Evolutionary conservation across 2,797 vertebrate species (phyloP), one percentile per base, ranked within the genome.

Genomic region (Peromyscus melanophrys): DNA sequence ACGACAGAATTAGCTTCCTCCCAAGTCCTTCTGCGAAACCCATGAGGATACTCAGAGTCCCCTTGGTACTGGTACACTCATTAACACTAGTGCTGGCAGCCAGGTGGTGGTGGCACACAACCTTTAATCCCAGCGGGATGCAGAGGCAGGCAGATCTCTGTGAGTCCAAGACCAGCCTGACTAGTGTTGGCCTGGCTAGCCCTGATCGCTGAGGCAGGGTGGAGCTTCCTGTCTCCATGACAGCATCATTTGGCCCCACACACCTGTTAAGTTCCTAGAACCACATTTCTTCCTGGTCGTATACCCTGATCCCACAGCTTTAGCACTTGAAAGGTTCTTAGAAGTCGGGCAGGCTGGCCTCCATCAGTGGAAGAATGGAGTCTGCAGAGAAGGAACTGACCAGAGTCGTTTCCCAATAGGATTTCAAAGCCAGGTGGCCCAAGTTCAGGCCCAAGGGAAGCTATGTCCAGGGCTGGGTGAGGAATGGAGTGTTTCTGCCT

Each of bases 181-280:
- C 76, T 52, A 84, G 57, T 34, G 0, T 84, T n/a, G 37, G 88
- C 59, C 80, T 73, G 43, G 71, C 65, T 77, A 21, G 67, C 27
- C 69, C 31, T 75, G 31, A 81, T 76, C 34, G 1, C 4, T 9
- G 12, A 10, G 40, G 34, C 34, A 31, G 4, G 34, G 34, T 57
- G 34, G 25, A 37, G 86, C 69, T 46, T 61, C 40, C 59, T 83
- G 10, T n/a, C 63, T 59, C 57, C 1, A 2, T 46, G 10, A 4
- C n/a, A 19, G 52, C 29, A 43, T 46, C 67, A 23, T n/a, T 77
- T 81, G 92, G 43, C n/a, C 61, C 84, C 87, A 61, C 13, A 55
- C 4, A 9, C 90, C 63, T 85, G 52, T 17, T 69, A n/a, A 40
- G 46, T 95, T 97, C 90, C 77, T 46, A 95, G 92, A 92, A 67